Evolutionary conservation across 2,113 vertebrate species (phyloP).

Genomic region (Osmerus eperlanus): DNA sequence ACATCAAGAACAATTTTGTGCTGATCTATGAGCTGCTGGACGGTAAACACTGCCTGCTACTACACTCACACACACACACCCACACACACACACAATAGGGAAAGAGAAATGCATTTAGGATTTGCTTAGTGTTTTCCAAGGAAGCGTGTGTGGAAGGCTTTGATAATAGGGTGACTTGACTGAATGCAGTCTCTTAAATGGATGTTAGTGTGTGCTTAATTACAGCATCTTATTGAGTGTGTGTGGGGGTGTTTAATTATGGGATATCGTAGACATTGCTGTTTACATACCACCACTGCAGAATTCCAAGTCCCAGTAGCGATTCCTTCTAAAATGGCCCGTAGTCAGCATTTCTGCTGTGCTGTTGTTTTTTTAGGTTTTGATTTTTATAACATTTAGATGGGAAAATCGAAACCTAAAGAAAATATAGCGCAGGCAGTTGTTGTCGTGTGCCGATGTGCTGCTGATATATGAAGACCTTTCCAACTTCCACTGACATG

Average conservation of each 20-base stretch:
- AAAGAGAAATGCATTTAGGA: too few relatives aligned
- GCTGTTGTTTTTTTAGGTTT: constrained; percentile 78
- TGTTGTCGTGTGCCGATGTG: constrained; percentile 5
- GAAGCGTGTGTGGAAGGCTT: background rate
- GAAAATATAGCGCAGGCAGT: constrained; percentile 62
- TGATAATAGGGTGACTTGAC: too few relatives aligned
- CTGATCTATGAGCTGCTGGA: constrained; percentile 89
- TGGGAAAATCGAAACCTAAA: constrained; percentile 73
- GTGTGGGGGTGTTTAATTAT: background rate
- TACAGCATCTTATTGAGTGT: background rate
- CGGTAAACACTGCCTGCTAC: constrained; percentile 65
- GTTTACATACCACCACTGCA: background rate
- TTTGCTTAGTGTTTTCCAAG: background rate
- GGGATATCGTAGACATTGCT: background rate
- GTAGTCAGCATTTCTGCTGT: constrained; percentile 36
- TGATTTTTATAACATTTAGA: constrained; percentile 70
- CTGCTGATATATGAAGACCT: background rate
- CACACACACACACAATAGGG: too few relatives aligned
- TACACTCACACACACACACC: too few relatives aligned
- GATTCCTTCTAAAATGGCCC: background rate
- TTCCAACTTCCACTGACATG: background rate
- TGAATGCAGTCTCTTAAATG: too few relatives aligned
- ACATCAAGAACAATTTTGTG: constrained; percentile 93
- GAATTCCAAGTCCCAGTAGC: background rate
- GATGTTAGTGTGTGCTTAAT: too few relatives aligned